phyloP scores from a whole-genome alignment of 2,113 vertebrate species.

The Tetrao urogallus region DNA sequence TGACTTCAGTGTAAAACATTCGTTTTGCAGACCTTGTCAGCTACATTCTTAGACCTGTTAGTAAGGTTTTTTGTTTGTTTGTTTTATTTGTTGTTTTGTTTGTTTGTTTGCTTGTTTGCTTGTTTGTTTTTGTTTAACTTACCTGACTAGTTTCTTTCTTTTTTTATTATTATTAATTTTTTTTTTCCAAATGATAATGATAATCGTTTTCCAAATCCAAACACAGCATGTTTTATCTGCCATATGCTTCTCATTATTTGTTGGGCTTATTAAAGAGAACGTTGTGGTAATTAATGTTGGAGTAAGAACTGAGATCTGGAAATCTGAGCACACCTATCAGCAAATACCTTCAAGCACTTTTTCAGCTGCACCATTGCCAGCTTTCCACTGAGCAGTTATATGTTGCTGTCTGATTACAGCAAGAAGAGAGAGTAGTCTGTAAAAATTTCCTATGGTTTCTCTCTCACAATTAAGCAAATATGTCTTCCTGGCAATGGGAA shows the following conservation, averaged over 20 bases:
- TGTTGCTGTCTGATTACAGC: not conserved
- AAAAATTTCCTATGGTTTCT: not conserved
- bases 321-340: not conserved
- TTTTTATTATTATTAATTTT: not conserved
- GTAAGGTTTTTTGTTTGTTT: not conserved
- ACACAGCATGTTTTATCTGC: not conserved
- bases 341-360: not conserved
- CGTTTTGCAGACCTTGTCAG: not conserved
- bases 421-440: not conserved
- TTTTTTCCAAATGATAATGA: not conserved
- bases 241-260: not conserved
- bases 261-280: not conserved
- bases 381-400: not conserved
- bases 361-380: not conserved
- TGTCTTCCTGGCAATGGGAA: not conserved
- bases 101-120: too few species aligned
- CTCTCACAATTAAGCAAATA: not conserved
- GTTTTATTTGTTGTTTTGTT: not conserved
- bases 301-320: not conserved
- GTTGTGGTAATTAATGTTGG: not conserved
- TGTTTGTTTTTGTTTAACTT: not conserved
- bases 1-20: not conserved
- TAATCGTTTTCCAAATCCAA: conserved; percentile 30
- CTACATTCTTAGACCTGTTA: not conserved
- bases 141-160: not conserved